phyloP scores from a whole-genome alignment of 1,140 invertebrate species.

The Mylabris phalerata region DNA sequence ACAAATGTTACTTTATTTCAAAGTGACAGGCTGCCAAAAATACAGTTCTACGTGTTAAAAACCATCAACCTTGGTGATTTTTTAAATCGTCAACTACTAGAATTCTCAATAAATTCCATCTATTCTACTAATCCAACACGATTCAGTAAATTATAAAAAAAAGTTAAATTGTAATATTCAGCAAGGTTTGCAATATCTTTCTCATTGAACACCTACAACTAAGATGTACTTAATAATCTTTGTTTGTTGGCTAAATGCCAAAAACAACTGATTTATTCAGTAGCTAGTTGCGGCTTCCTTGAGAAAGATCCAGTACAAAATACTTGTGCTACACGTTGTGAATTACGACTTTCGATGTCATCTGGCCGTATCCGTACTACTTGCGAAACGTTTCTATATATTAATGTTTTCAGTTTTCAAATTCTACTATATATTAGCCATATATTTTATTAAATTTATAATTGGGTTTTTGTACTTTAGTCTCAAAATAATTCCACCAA shows the following conservation, averaged over 20 bases:
- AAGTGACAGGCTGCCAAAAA: slow-evolving; percentile 27
- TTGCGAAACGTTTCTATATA: slow-evolving; percentile 35
- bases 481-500: slow-evolving; percentile 19
- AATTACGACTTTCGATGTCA: slow-evolving; percentile 28
- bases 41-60: slow-evolving; percentile 10
- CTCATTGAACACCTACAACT: slow-evolving; percentile 7
- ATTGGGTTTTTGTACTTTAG: slow-evolving; percentile 28
- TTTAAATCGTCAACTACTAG: too few relatives aligned
- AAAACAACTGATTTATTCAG: slow-evolving; percentile 30
- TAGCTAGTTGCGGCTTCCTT: slow-evolving; percentile 29
- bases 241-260: slow-evolving; percentile 23
- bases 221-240: not conserved
- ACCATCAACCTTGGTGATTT: not conserved
- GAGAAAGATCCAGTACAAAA: slow-evolving; percentile 30
- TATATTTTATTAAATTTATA: slow-evolving; percentile 26
- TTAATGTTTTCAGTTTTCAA: slow-evolving; percentile 22
- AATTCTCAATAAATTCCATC: too few relatives aligned
- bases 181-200: not conserved
- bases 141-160: not conserved
- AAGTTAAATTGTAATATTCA: not conserved
- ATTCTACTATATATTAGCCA: slow-evolving; percentile 12
- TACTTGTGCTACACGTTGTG: slow-evolving; percentile 23
- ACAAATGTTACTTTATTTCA: slow-evolving; percentile 26
- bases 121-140: not conserved
- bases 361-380: slow-evolving; percentile 28